Evolutionary conservation across 2,797 vertebrate species (phyloP).

Genomic region (Poecilia velifera): DNA sequence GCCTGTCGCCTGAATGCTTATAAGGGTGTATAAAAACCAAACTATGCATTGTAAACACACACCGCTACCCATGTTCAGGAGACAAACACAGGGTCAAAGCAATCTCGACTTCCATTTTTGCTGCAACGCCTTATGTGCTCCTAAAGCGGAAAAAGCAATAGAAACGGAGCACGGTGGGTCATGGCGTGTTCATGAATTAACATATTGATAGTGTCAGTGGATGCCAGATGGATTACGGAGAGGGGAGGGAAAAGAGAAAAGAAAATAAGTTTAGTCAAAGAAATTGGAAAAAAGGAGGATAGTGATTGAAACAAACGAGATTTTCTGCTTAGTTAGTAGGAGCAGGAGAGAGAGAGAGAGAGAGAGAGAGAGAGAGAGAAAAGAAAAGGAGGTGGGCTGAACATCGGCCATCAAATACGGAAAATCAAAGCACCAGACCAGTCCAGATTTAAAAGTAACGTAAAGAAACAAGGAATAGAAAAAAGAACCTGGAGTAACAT

Average conservation of each 20-base stretch:
- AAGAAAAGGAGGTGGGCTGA: conserved; percentile 32
- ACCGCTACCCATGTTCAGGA: not conserved
- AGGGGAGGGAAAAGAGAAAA: not conserved
- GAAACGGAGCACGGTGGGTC: conserved; percentile 3
- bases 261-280: not conserved
- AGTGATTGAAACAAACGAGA: conserved; percentile 5
- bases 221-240: not conserved
- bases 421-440: conserved; percentile 33
- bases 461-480: conserved; percentile 14
- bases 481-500: not conserved
- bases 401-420: conserved; percentile 27
- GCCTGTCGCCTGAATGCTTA: not conserved
- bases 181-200: not conserved
- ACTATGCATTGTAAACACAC: not conserved
- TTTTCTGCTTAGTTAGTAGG: not conserved
- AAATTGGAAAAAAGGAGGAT: not conserved
- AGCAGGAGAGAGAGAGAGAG: conserved; percentile 20
- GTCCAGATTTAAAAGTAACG: conserved; percentile 18
- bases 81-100: conserved; percentile 33
- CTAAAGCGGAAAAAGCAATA: conserved; percentile 27
- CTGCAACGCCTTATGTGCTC: not conserved
- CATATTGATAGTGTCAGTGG: conserved; percentile 11
- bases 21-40: not conserved
- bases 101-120: conserved; percentile 44
- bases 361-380: conserved; percentile 18